phyloP scores from a whole-genome alignment of 1,140 invertebrate species.

The Trichonephila clavata region DNA sequence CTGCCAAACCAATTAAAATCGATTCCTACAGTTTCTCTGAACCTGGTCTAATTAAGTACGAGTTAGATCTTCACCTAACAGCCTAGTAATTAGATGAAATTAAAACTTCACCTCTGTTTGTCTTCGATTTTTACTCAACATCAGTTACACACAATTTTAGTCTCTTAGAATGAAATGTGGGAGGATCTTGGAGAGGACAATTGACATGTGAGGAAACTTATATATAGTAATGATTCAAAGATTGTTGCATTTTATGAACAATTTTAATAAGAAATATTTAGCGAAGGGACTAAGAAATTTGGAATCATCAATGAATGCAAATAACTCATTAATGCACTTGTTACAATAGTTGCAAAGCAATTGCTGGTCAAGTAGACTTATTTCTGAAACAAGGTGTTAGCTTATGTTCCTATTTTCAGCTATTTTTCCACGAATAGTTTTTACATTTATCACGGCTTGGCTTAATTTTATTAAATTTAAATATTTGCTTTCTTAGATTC shows the following conservation, averaged over 20 bases:
- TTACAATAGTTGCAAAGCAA: too few relatives aligned
- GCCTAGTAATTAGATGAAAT: slow-evolving; percentile 58
- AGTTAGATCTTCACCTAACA: slow-evolving; percentile 44
- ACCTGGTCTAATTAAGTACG: slow-evolving; percentile 45
- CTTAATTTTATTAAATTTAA: too few relatives aligned
- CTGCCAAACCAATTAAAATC: slow-evolving; percentile 54
- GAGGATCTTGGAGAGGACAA: neutral
- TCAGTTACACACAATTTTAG: neutral
- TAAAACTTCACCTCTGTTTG: slow-evolving; percentile 25
- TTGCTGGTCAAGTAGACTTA: too few relatives aligned
- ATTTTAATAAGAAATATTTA: neutral
- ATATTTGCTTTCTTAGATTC: too few relatives aligned
- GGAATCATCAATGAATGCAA: too few relatives aligned
- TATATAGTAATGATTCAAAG: neutral
- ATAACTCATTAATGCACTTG: too few relatives aligned
- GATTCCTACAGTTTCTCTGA: slow-evolving; percentile 9
- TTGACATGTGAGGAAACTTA: neutral
- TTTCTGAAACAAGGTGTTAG: too few relatives aligned
- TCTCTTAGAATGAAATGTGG: neutral
- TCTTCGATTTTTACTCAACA: slow-evolving; percentile 1
- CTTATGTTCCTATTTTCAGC: too few relatives aligned
- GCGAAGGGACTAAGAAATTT: too few relatives aligned
- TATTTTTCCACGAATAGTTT: too few relatives aligned
- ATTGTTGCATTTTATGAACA: neutral
- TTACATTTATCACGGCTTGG: too few relatives aligned